Evolutionary conservation across 2,888 invertebrate genomes (phyloP), one percentile per base, ranked within the genome.

Genomic region (Morinoia aosen): DNA sequence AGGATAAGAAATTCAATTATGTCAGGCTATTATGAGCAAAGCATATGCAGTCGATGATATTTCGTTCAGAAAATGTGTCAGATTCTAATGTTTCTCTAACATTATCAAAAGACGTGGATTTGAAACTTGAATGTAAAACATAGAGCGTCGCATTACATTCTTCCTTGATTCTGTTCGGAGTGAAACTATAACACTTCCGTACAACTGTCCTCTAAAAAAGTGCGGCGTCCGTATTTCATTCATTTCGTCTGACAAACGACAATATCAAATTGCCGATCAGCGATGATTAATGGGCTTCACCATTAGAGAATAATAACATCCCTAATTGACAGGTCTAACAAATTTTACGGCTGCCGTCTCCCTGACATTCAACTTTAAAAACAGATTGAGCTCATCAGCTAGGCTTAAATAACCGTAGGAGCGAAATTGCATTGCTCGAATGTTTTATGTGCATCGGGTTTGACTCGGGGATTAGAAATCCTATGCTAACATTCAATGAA

Each of bases 281-380:
- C 76, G 76, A 33, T 76, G 19, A 76, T 76, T 76, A 76, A 76
- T 76, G 76, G 25, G 76, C 76, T 76, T 33, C 19, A 76, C 76
- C 76, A 76, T 76, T 76, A 76, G 76, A 76, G 76, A 76, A 76
- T 76, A 76, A 76, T 76, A 76, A 76, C 76, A 76, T 33, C 76
- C 76, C 19, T 76, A 76, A 76, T 76, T 76, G 76, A 76, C 76
- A 76, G 76, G 76, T 7, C 76, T 33, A 76, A 76, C 33, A 76
- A 76, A 76, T 33, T 76, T 76, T 76, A 16, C 76, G 10, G 76
- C 25, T 16, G 76, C 76, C 76, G 19, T 76, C 25, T 33, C 76
- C 7, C 76, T 76, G 33, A 33, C 33, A 33, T 33, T 16, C 76
- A 76, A 76, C 76, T 33, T 76, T 76, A 76, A 61, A 76, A 76